Percentiles rank a stretch among this genome's conserved stretches.
These are phyloP conservation scores for Cephus pygmeus DNA, from an alignment of 2,888 invertebrate genomes.

Conservation along the genomic window DNA sequence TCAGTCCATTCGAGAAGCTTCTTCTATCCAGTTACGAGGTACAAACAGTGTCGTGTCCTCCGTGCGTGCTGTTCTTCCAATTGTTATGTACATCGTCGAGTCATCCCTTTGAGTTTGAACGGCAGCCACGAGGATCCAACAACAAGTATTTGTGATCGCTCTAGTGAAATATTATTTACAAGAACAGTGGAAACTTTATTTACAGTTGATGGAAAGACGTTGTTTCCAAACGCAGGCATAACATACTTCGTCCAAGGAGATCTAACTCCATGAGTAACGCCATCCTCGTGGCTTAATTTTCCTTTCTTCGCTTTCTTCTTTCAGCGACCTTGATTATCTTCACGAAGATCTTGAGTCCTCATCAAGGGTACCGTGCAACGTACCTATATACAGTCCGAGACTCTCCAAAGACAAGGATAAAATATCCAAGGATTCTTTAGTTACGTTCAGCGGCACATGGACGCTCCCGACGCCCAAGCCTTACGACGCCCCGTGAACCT, in stretches of 20 bases:
- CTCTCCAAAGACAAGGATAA: neutral
- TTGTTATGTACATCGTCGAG: neutral
- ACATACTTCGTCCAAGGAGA: neutral
- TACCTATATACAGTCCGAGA: neutral
- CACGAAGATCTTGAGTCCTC: neutral
- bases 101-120: neutral
- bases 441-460: slow-evolving; percentile 4
- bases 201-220: neutral
- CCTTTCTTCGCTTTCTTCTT: neutral
- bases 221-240: neutral
- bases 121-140: neutral
- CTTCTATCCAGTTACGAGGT: neutral
- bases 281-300: neutral
- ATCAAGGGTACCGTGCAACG: neutral
- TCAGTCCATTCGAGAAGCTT: neutral
- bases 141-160: neutral
- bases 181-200: neutral
- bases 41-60: neutral
- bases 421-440: slow-evolving; percentile 7
- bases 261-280: neutral
- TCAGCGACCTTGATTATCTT: neutral
- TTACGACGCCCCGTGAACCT: slow-evolving; percentile 63
- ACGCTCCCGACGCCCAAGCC: slow-evolving; percentile 13
- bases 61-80: neutral
- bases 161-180: neutral